A percentile compares a stretch with the other conserved stretches of the same genome.
These are phyloP conservation scores for Triops cancriformis DNA, from an alignment of 1,140 invertebrate species.

Conservation along the genomic window DNA sequence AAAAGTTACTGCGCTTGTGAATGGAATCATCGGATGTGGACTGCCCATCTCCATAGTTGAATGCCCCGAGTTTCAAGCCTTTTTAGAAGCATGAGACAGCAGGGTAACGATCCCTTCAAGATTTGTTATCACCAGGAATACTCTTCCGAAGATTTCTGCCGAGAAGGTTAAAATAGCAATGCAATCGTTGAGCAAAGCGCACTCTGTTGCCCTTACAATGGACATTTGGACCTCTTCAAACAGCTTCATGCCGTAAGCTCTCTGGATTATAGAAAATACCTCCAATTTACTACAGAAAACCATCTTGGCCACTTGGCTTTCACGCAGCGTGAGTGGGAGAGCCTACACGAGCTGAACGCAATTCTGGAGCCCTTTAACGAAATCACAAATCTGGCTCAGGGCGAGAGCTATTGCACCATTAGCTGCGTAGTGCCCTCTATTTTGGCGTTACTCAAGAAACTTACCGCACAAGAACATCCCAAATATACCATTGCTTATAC, in stretches of 20 bases:
- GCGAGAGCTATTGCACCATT: too few relatives aligned
- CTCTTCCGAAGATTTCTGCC: background rate
- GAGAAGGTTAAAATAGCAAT: background rate
- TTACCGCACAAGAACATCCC: background rate
- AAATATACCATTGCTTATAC: too few relatives aligned
- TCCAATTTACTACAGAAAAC: background rate
- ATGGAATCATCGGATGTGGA: background rate
- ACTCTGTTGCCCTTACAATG: background rate
- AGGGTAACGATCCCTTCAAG: background rate
- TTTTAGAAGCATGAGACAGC: too few relatives aligned
- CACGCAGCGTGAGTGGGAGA: background rate
- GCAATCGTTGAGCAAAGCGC: background rate
- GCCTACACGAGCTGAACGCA: too few relatives aligned
- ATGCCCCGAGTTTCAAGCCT: too few relatives aligned
- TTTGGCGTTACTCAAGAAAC: background rate
- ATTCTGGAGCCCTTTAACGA: too few relatives aligned
- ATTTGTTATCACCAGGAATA: background rate
- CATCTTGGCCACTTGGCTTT: background rate
- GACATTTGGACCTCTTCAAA: background rate
- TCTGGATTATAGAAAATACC: background rate
- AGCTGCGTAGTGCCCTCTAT: background rate
- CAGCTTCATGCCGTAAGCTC: background rate
- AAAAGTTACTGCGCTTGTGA: background rate
- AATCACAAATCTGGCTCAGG: too few relatives aligned
- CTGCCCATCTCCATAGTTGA: too few relatives aligned